phyloP scores from a whole-genome alignment of 1,140 invertebrate genomes.

The Drosophila melanogaster region DNA sequence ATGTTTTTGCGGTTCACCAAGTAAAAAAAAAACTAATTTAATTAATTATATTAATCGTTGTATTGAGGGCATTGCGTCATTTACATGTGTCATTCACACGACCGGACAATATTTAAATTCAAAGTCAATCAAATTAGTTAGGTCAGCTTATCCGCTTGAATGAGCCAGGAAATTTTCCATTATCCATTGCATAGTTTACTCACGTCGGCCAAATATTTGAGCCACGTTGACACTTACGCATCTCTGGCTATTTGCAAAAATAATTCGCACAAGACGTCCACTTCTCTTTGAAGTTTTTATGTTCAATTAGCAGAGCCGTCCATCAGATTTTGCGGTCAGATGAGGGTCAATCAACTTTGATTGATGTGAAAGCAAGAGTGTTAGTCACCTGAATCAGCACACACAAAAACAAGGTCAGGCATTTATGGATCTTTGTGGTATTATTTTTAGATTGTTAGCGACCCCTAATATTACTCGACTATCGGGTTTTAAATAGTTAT shows the following conservation, averaged over 20 bases:
- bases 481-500: slow-evolving; percentile 2
- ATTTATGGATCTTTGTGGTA: slow-evolving; percentile 14
- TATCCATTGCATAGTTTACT: slow-evolving; percentile 11
- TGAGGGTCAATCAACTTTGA: slow-evolving; percentile 68
- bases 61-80: slow-evolving; percentile 56
- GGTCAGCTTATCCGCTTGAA: slow-evolving; percentile 32
- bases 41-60: slow-evolving; percentile 47
- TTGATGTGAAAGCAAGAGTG: slow-evolving; percentile 71
- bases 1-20: slow-evolving; percentile 50
- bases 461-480: slow-evolving; percentile 6
- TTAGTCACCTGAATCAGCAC: slow-evolving; percentile 30
- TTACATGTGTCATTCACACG: slow-evolving; percentile 64
- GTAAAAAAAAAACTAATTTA: slow-evolving; percentile 42
- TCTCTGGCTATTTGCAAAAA: slow-evolving; percentile 55
- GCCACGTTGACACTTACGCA: slow-evolving; percentile 64
- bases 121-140: slow-evolving; percentile 24
- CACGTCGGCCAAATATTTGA: slow-evolving; percentile 43
- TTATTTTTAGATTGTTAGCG: slow-evolving; percentile 13
- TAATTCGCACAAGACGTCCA: slow-evolving; percentile 54
- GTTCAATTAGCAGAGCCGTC: slow-evolving; percentile 64
- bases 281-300: slow-evolving; percentile 46
- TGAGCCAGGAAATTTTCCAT: slow-evolving; percentile 27
- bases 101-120: slow-evolving; percentile 24
- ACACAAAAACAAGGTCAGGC: slow-evolving; percentile 22
- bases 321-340: slow-evolving; percentile 60